Evolutionary conservation across 2,888 invertebrate genomes (phyloP).

Genomic region (Phyto melanocephala): DNA sequence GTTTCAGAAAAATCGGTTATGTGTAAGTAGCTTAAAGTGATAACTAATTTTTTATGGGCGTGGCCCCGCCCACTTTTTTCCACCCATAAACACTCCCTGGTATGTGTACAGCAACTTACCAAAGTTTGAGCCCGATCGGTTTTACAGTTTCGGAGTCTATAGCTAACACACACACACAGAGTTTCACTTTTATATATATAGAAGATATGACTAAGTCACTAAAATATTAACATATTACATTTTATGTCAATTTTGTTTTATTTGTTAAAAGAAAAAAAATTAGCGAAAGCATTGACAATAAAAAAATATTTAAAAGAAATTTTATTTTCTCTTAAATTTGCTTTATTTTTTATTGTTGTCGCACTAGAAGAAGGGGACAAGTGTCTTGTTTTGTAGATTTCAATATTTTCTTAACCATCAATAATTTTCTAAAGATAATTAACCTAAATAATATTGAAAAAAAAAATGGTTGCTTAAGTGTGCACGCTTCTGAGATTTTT

Average conservation of each 20-base stretch:
- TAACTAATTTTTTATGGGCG: too few species aligned
- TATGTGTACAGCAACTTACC: too few species aligned
- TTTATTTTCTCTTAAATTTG: background rate
- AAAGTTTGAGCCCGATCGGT: too few species aligned
- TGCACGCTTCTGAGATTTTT: background rate
- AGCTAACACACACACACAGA: too few species aligned
- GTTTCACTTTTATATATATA: too few species aligned
- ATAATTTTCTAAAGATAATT: constrained; percentile 18
- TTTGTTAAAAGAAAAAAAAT: too few species aligned
- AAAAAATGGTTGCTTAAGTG: background rate
- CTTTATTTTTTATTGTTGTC: background rate
- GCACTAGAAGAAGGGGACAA: background rate
- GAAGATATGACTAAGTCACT: too few species aligned
- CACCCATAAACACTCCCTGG: too few species aligned
- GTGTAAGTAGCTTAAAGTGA: too few species aligned
- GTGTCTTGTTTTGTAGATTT: background rate
- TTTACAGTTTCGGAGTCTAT: too few species aligned
- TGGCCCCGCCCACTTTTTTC: too few species aligned
- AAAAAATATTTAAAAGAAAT: background rate
- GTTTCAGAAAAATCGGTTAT: too few species aligned
- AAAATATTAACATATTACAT: background rate
- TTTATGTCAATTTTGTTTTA: background rate
- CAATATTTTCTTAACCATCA: background rate
- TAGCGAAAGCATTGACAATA: background rate
- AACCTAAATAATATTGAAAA: constrained; percentile 12